A percentile compares a stretch with the other conserved stretches of the same genome.
phyloP scores from a whole-genome alignment of 2,113 vertebrate genomes.

The Suncus etruscus region DNA sequence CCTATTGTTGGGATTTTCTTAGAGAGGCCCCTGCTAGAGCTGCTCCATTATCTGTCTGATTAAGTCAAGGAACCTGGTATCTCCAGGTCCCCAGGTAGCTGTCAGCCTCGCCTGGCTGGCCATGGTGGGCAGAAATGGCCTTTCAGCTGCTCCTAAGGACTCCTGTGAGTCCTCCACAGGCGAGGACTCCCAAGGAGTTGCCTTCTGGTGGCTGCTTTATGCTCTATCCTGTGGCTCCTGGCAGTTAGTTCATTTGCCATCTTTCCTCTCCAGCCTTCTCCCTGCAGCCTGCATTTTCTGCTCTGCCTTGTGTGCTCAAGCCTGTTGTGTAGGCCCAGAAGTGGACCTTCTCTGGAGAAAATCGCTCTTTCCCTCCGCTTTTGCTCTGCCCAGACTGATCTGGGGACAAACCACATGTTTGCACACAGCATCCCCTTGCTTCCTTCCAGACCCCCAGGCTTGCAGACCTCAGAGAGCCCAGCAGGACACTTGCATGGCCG shows the following conservation, averaged over 20 bases:
- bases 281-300: background rate
- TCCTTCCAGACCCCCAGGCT: background rate
- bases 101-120: conserved; percentile 62
- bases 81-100: conserved; percentile 84
- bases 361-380: background rate
- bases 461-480: background rate
- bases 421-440: accelerated
- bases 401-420: background rate
- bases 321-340: background rate
- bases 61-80: conserved; percentile 86
- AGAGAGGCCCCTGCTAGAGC: conserved; percentile 75
- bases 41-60: conserved; percentile 87
- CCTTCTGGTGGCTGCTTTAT: background rate
- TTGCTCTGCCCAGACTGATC: background rate
- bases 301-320: background rate
- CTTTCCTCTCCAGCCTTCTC: background rate
- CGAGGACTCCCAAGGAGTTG: too few relatives aligned
- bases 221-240: background rate
- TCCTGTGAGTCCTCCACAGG: too few relatives aligned
- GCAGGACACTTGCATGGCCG: too few relatives aligned
- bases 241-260: too few relatives aligned
- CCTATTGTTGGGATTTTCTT: conserved; percentile 83
- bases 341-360: too few relatives aligned
- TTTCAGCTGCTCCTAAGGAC: conserved; percentile 41
- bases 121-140: conserved; percentile 66